Percentiles rank a stretch among this genome's conserved stretches.
Evolutionary conservation across 2,797 vertebrate species (phyloP).

Genomic region (Coccyzus lansbergi): DNA sequence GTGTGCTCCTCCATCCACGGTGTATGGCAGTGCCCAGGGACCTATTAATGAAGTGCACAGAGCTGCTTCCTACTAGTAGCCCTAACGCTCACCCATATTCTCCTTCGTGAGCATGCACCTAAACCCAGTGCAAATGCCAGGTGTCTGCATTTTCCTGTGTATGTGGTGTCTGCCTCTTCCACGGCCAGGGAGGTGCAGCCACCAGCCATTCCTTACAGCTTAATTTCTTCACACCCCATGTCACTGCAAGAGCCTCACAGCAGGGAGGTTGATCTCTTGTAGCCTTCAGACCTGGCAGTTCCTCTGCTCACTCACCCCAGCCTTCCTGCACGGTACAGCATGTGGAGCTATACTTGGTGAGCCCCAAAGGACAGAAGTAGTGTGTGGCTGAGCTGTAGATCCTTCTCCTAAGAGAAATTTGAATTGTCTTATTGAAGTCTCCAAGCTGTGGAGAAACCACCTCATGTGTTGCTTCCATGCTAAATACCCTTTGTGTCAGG

Average conservation of each 20-base stretch:
- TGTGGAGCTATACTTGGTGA: background rate
- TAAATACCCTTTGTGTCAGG: background rate
- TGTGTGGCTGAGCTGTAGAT: background rate
- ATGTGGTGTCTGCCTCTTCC: rapidly evolving
- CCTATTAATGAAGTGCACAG: background rate
- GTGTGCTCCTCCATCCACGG: background rate
- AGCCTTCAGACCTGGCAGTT: background rate
- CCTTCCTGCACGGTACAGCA: background rate
- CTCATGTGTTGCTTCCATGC: background rate
- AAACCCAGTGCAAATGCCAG: background rate
- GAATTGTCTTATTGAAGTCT: background rate
- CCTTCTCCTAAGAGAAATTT: background rate
- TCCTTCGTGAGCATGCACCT: background rate
- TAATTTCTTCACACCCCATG: background rate
- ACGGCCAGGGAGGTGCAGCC: background rate
- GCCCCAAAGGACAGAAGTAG: background rate
- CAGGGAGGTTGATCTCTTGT: background rate
- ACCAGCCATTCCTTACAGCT: background rate
- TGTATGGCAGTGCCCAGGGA: too few species aligned
- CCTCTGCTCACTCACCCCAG: background rate
- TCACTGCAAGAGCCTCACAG: background rate
- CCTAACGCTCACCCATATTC: background rate
- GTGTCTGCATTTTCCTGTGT: background rate
- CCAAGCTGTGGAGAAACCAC: background rate
- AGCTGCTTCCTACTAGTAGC: background rate